Conservation (phyloP, 1,140 invertebrate genomes). For the Triops longicaudatus region DNA sequence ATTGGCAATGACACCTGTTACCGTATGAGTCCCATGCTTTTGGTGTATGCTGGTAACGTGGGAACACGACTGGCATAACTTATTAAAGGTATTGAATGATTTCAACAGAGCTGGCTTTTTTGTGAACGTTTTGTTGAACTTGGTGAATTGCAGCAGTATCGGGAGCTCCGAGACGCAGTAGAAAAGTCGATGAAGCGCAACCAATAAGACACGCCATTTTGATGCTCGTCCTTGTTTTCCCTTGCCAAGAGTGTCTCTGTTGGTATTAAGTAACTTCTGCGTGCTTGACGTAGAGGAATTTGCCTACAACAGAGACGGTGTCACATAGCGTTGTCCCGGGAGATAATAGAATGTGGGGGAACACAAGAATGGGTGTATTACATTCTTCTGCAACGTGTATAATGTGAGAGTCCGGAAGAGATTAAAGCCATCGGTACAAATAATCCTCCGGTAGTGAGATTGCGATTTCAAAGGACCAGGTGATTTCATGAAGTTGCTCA, state of each 20-base stretch:
- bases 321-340: too few relatives aligned
- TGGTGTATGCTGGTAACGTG: neutral
- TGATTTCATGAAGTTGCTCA: too few relatives aligned
- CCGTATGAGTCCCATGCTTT: neutral
- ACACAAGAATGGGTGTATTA: too few relatives aligned
- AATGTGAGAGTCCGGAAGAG: too few relatives aligned
- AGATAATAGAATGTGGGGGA: too few relatives aligned
- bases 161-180: neutral
- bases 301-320: too few relatives aligned
- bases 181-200: conserved; percentile 1
- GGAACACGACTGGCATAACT: neutral
- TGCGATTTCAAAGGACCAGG: too few relatives aligned
- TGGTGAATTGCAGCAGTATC: neutral
- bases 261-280: neutral
- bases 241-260: neutral
- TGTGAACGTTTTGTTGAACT: neutral
- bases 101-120: neutral
- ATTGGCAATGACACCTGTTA: conserved; percentile 7
- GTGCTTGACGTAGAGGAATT: neutral
- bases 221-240: too few relatives aligned
- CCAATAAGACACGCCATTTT: neutral
- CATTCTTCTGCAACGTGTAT: too few relatives aligned
- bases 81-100: too few relatives aligned
- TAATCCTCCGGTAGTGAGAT: too few relatives aligned
- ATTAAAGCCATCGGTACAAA: too few relatives aligned